Base-by-base conservation (phyloP, 1,140 invertebrate genomes). In the Polypedilum pembai region DNA sequence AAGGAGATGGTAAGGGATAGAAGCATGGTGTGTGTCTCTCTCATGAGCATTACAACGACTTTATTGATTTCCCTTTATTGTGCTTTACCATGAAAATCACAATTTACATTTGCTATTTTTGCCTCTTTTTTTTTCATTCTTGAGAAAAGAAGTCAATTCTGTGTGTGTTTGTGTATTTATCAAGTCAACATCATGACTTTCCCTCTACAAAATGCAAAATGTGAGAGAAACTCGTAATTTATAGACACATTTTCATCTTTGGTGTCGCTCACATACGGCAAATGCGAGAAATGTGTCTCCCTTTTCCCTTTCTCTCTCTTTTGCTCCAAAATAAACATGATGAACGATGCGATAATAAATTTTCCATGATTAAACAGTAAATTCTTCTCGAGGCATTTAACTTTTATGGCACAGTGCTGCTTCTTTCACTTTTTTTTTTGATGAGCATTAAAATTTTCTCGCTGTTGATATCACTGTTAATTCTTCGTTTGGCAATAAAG, bases 281-380 rank as follows among this genome's bases (percentile, higher is more conserved):
- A 33, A 33, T 33, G 24, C 12, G 12, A 56, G 45, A 56, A 56
- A 56, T 12, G n/a, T 56, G 45, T 15, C 10, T 56, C 45, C 8
- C 24, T 33, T 33, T 33, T 33, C 24, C 24, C 24, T 33, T 33
- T 33, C 24, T 33, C 24, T 3, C 24, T 33, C 24, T 1, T 33
- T 33, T 33, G n/a, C 45, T n/a, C 15, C 8, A 45, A 45, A 12
- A 56, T 56, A 56, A 56, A 56, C 45, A 56, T 56, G 45, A 56
- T 56, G 45, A 56, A 56, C 45, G 45, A 33, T n/a, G 45, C 45
- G 45, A 56, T 56, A 56, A 56, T 56, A 56, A 56, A 56, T 56
- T 56, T 56, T 56, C 45, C 45, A 56, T 56, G 45, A 56, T 56
- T 56, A 56, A 56, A 56, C 12, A 56, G 45, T 56, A 56, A 56